Evolutionary conservation across 2,113 vertebrate species (phyloP).

Genomic region (Halichoeres trimaculatus): DNA sequence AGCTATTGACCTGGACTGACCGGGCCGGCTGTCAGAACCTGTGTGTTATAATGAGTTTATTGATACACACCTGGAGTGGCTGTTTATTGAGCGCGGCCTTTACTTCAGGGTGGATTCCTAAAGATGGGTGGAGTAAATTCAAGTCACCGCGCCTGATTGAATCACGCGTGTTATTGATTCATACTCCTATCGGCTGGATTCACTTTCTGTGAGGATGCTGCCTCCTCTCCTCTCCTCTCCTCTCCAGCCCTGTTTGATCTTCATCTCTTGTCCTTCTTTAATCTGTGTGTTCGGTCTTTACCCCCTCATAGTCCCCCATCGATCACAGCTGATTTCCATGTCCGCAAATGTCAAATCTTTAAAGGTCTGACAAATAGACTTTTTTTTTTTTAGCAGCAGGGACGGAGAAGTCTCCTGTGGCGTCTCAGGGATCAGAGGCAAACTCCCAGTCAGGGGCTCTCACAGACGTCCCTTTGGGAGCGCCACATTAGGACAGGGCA

Average conservation of each 20-base stretch:
- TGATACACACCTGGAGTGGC: constrained; percentile 59
- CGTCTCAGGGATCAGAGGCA: constrained; percentile 33
- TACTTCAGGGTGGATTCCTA: background rate
- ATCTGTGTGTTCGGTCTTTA: background rate
- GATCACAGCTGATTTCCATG: constrained; percentile 65
- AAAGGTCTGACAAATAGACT: constrained; percentile 63
- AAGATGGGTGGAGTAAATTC: constrained; percentile 36
- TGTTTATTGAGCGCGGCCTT: constrained; percentile 27
- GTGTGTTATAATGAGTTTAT: constrained; percentile 51
- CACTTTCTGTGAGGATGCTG: constrained; percentile 12
- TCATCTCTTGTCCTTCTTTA: background rate
- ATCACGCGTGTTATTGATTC: constrained; percentile 68
- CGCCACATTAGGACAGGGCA: background rate
- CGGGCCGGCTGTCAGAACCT: background rate
- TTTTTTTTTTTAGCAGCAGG: constrained; percentile 44
- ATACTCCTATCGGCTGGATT: constrained; percentile 47
- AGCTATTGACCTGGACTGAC: constrained; percentile 32
- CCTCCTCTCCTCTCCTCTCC: constrained; percentile 1
- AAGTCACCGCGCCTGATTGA: constrained; percentile 54
- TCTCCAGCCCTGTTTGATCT: background rate
- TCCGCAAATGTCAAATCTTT: constrained; percentile 74
- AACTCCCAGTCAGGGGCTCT: constrained; percentile 39
- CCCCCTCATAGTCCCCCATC: background rate
- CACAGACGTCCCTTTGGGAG: background rate
- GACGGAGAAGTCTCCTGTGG: constrained; percentile 19